phyloP scores from a whole-genome alignment of 2,797 vertebrate species.

The Kryptolebias ocellatus region DNA sequence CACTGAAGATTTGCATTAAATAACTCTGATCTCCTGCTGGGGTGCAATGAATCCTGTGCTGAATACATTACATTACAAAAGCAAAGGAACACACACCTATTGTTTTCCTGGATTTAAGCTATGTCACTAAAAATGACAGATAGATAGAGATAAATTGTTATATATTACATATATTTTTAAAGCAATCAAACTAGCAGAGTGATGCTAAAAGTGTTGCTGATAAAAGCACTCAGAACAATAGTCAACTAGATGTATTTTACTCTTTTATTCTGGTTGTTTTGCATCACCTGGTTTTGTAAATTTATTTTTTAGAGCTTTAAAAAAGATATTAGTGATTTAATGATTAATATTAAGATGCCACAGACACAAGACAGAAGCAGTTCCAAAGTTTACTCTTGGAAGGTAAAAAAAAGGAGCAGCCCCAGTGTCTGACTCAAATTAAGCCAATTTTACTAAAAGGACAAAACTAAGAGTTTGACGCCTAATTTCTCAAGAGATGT shows the following conservation, averaged over 20 bases:
- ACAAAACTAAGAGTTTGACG: not conserved
- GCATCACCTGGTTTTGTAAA: no score
- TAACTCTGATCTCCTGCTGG: slow-evolving; percentile 45
- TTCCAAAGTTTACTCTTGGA: not conserved
- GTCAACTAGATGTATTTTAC: no score
- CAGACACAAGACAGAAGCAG: not conserved
- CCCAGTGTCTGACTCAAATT: not conserved
- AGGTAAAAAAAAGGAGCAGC: not conserved
- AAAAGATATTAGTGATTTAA: no score
- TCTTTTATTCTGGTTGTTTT: no score
- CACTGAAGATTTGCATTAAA: slow-evolving; percentile 61
- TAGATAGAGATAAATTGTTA: no score
- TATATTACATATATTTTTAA: no score
- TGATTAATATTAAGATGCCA: no score
- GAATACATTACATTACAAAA: slow-evolving; percentile 28
- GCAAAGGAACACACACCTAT: slow-evolving; percentile 26
- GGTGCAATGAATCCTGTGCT: slow-evolving; percentile 31
- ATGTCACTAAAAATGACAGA: not conserved
- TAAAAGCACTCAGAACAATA: no score
- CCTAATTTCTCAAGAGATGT: not conserved
- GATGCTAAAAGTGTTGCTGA: no score
- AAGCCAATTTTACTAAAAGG: not conserved
- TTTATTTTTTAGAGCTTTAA: no score
- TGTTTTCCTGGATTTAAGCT: not conserved
- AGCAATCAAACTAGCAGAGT: no score